Evolutionary conservation across 2,113 vertebrate genomes (phyloP).

Genomic region (Grammomys surdaster): DNA sequence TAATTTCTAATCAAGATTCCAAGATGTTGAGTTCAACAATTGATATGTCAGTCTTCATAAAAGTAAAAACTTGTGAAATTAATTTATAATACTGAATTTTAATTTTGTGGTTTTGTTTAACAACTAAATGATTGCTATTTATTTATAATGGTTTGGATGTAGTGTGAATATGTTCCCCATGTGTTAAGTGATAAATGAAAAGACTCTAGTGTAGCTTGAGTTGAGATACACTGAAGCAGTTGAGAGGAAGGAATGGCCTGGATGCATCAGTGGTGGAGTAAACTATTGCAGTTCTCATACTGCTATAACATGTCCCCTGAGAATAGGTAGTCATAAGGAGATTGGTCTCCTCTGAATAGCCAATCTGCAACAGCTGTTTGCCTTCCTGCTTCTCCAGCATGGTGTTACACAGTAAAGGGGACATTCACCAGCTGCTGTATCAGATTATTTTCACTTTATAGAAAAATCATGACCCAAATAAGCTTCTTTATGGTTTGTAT

Average conservation of each 20-base stretch:
- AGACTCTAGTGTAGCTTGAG: rapidly evolving
- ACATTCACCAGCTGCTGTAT: not conserved
- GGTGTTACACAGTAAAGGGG: not conserved
- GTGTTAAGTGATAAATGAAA: not conserved
- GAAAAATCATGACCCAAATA: not conserved
- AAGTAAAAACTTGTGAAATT: not conserved
- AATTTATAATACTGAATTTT: not conserved
- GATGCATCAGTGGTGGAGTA: not conserved
- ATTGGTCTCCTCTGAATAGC: not conserved
- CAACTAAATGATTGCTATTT: not conserved
- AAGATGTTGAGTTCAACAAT: not conserved
- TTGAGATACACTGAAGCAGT: not conserved
- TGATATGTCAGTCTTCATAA: not conserved
- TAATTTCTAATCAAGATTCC: not conserved
- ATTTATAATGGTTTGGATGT: not conserved
- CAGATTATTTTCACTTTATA: not conserved
- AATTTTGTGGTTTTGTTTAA: not conserved
- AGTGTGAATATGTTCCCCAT: no score
- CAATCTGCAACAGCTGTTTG: not conserved
- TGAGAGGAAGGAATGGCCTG: not conserved
- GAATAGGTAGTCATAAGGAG: not conserved
- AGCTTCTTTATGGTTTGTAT: not conserved
- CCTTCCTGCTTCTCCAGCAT: not conserved
- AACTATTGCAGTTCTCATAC: no score
- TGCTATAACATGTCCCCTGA: not conserved